Evolutionary conservation across 2,797 vertebrate species (phyloP).

Genomic region (Leptoclinus maculatus): DNA sequence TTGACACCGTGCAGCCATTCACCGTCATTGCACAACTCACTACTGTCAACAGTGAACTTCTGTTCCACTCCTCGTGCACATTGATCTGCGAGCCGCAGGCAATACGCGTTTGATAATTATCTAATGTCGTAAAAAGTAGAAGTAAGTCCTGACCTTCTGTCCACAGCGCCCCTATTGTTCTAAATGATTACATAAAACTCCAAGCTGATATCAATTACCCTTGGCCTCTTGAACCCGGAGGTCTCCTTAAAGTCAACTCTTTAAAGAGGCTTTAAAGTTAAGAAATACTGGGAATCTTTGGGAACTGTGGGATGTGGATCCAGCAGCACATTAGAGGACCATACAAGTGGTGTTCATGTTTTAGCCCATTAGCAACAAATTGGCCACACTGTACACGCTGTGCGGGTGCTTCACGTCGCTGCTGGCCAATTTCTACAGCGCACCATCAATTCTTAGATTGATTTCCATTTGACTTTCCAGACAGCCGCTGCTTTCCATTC

Average conservation of each 20-base stretch:
- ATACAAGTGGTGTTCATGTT: slow-evolving; percentile 32
- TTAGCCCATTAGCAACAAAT: slow-evolving; percentile 53
- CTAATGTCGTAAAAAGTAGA: background rate
- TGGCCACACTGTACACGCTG: slow-evolving; percentile 43
- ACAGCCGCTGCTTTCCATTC: slow-evolving; percentile 36
- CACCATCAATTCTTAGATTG: slow-evolving; percentile 45
- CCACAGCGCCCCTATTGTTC: background rate
- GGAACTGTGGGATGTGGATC: background rate
- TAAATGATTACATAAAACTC: slow-evolving; percentile 12
- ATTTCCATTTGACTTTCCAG: slow-evolving; percentile 42
- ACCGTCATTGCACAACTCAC: slow-evolving; percentile 55
- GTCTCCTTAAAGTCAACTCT: slow-evolving; percentile 3
- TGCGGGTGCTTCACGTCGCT: slow-evolving; percentile 24
- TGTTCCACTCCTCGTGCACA: background rate
- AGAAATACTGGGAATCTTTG: background rate
- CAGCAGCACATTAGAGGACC: slow-evolving; percentile 9
- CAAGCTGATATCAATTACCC: slow-evolving; percentile 11
- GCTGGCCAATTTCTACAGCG: slow-evolving; percentile 47
- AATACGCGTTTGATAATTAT: background rate
- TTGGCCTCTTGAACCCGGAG: background rate
- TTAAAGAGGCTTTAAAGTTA: slow-evolving; percentile 5
- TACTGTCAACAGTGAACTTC: background rate
- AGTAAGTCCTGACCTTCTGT: slow-evolving; percentile 16
- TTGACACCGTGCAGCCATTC: slow-evolving; percentile 70
- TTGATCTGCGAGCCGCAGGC: background rate